phyloP scores from a whole-genome alignment of 1,140 invertebrate genomes.

The Contarinia nasturtii region DNA sequence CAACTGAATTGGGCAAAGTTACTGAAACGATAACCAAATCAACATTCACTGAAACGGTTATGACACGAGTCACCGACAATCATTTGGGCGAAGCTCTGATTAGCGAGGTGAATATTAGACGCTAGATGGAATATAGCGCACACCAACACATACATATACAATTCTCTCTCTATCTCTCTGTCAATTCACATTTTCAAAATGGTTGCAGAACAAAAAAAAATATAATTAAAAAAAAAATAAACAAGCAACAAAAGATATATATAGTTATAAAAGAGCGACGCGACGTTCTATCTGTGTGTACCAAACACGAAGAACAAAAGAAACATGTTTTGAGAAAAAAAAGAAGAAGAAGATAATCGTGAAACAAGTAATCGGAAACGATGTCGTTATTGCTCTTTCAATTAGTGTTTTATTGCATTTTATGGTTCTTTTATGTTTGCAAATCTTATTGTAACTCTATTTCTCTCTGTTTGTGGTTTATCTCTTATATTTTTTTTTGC shows the following conservation, averaged over 20 bases:
- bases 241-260: no score
- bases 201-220: no score
- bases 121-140: neutral
- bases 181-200: no score
- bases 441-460: neutral
- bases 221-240: no score
- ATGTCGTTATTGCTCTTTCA: neutral
- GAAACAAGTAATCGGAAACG: neutral
- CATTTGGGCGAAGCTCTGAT: conserved; percentile 60
- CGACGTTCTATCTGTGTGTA: no score
- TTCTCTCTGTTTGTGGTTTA: neutral
- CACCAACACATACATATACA: no score
- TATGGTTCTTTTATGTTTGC: neutral
- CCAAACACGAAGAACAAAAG: no score
- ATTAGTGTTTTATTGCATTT: neutral
- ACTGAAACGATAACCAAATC: conserved; percentile 87
- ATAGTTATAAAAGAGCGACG: no score
- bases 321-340: neutral
- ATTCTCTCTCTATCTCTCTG: no score
- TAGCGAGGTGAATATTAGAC: conserved; percentile 51
- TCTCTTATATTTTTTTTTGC: conserved; percentile 5
- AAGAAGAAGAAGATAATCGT: conserved; percentile 8
- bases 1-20: conserved; percentile 61
- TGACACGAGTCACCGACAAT: conserved; percentile 83
- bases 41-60: conserved; percentile 82